Conservation (phyloP, 2,888 invertebrate genomes). For the Agonum fuliginosum region DNA sequence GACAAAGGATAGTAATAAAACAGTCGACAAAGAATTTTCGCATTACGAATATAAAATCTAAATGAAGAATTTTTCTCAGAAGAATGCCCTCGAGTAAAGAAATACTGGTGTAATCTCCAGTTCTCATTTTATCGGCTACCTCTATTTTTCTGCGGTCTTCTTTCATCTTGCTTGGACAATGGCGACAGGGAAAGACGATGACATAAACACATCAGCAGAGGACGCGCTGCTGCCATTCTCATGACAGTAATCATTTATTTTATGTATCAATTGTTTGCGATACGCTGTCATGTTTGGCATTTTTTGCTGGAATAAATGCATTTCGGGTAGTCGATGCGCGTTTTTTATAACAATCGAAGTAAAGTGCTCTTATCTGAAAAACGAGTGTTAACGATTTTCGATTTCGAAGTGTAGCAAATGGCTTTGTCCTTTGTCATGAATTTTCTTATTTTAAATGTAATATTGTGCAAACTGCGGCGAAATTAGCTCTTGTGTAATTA, state of each 20-base stretch:
- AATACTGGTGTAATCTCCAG: constrained; percentile 15
- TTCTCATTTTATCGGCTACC: constrained; percentile 10
- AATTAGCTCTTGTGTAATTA: too few species aligned
- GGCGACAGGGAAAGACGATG: not conserved
- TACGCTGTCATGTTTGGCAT: constrained; percentile 9
- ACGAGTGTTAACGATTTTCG: not conserved
- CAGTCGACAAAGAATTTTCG: not conserved
- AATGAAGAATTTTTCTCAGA: not conserved
- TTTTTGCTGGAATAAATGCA: not conserved
- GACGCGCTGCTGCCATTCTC: not conserved
- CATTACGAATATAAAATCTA: not conserved
- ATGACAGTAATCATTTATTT: constrained; percentile 40
- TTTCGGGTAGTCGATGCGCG: constrained; percentile 21
- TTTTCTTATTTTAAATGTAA: too few species aligned
- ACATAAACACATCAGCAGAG: constrained; percentile 38
- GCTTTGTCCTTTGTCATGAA: not conserved
- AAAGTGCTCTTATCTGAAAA: constrained; percentile 1
- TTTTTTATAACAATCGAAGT: not conserved
- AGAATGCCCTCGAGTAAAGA: constrained; percentile 1
- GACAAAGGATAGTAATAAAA: constrained; percentile 21
- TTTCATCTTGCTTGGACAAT: constrained; percentile 25
- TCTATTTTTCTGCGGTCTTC: constrained; percentile 23
- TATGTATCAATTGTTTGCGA: constrained; percentile 36
- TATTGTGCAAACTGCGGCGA: too few species aligned
- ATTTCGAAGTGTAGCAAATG: not conserved